Conservation (phyloP, 2,113 vertebrate species). For the Sylvicapra grimmia region DNA sequence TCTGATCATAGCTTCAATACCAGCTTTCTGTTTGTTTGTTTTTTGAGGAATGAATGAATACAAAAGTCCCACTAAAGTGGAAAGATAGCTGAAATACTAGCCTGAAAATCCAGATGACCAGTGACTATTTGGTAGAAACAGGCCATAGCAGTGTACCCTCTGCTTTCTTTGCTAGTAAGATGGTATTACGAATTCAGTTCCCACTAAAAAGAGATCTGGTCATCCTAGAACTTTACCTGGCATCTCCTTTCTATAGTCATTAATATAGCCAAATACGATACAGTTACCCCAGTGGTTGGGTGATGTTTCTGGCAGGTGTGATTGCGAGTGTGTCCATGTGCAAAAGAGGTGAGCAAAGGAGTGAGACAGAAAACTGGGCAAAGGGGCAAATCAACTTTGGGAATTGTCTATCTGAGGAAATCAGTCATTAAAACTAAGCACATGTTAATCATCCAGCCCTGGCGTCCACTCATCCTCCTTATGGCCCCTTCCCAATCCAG, state of each 20-base stretch:
- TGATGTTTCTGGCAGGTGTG: slow-evolving; percentile 33
- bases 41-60: slow-evolving; percentile 70
- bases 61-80: slow-evolving; percentile 61
- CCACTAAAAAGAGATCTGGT: slow-evolving; percentile 65
- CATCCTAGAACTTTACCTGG: slow-evolving; percentile 65
- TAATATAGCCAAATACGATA: slow-evolving; percentile 53
- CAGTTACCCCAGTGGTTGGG: slow-evolving; percentile 38
- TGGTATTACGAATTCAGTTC: slow-evolving; percentile 60
- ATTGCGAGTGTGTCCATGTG: background rate
- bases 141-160: slow-evolving; percentile 1
- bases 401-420: slow-evolving; percentile 53
- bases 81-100: slow-evolving; percentile 73
- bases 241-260: slow-evolving; percentile 56
- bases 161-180: slow-evolving; percentile 64
- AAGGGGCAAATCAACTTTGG: background rate
- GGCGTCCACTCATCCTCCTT: background rate
- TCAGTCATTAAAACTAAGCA: slow-evolving; percentile 48
- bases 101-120: slow-evolving; percentile 61
- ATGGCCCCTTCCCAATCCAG: background rate
- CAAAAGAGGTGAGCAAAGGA: background rate
- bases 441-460: slow-evolving; percentile 31
- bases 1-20: slow-evolving; percentile 73
- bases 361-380: background rate
- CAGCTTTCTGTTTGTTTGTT: slow-evolving; percentile 73
- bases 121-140: slow-evolving; percentile 61